Evolutionary conservation across 2,797 vertebrate species (phyloP).

Genomic region (Anas acuta): DNA sequence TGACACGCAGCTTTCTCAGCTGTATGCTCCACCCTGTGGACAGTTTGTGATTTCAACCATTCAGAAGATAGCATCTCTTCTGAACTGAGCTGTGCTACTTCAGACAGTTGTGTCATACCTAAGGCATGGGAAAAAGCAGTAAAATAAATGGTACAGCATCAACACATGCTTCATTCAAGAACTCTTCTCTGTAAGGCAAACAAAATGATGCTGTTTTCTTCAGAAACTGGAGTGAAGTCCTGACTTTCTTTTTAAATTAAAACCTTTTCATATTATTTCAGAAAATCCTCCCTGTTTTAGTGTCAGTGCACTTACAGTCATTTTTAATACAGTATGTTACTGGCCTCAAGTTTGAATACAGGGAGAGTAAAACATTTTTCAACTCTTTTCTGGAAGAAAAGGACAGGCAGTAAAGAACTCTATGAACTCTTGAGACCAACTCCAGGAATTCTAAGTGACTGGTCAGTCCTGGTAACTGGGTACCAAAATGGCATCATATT

Average conservation of each 20-base stretch:
- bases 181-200: not conserved
- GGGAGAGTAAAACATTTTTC: not conserved
- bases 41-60: not conserved
- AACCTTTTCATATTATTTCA: not conserved
- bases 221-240: not conserved
- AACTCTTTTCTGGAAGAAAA: not conserved
- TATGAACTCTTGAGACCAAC: not conserved
- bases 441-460: not conserved
- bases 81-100: not conserved
- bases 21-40: conserved; percentile 9
- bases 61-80: not conserved
- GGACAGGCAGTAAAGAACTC: not conserved
- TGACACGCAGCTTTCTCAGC: not conserved
- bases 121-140: not conserved
- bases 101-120: not conserved
- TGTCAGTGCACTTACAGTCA: not conserved
- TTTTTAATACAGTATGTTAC: not conserved
- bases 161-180: not conserved
- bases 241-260: not conserved
- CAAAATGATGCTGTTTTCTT: not conserved
- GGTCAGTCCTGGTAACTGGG: not conserved
- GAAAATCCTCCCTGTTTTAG: not conserved
- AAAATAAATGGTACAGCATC: not conserved
- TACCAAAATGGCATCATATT: not conserved
- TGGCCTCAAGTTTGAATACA: not conserved